Base-by-base conservation (phyloP, 1,140 invertebrate genomes). In the Diorhabda elongata region DNA sequence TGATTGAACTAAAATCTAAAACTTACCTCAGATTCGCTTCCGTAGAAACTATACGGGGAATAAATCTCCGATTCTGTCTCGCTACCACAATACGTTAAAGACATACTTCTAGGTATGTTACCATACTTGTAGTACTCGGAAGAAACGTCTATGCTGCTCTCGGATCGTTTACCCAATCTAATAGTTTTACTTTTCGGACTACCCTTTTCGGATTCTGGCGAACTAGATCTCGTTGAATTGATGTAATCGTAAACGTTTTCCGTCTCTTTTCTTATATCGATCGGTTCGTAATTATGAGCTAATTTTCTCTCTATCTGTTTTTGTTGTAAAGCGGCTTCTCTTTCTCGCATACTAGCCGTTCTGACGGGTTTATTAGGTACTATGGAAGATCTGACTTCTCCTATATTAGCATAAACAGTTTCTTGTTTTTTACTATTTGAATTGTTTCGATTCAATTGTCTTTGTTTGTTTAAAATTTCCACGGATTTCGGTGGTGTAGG, bases 41-140 rank as follows among this genome's bases (percentile, higher is more conserved):
- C 87, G 76, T 90, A 91, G 79, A 91, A 91, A 74, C 89, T 90
- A 77, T 91, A 92, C 3, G 91, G 90, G 6, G 91, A 88, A 75
- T 92, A 92, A 69, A 92, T 90, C 76, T 92, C 91, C 64, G 87
- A 89, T 79, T 93, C 91, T 7, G 90, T 91, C 78, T 93, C 91
- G 75, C 91, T 92, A 67, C 89, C 88, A 78, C 89, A 92, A 79
- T 92, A 92, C 6, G 80, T 89, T n/a, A 91, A 81, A 2, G 90
- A 91, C 57, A 88, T 84, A 63, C 87, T 85, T 70, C 87, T 83
- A 68, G 84, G 82, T 77, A 85, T 84, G 73, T 83, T 83, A 44
- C 69, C 71, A 60, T 77, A 76, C 69, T 77, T 76, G 66, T 75
- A 82, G 75, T 82, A 83, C 42, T 77, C 79, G 26, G 76, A 76